Evolutionary conservation across 2,888 invertebrate genomes (phyloP).

Genomic region (Tetranychus piercei): DNA sequence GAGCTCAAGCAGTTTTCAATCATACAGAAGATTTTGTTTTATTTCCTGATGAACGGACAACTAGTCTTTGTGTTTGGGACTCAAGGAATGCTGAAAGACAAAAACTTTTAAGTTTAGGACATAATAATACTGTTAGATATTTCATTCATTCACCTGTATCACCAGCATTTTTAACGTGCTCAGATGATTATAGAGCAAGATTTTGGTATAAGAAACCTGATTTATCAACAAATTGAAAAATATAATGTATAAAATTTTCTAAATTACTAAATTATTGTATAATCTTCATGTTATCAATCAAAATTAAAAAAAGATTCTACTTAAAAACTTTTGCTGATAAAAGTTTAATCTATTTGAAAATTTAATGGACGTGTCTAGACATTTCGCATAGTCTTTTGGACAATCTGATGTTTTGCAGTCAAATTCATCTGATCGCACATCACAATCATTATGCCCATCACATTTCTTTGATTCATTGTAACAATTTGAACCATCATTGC

Average conservation of each 20-base stretch:
- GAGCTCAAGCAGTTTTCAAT: conserved; percentile 86
- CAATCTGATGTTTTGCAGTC: background rate
- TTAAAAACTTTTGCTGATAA: too few relatives aligned
- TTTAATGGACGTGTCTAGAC: background rate
- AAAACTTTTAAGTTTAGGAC: conserved; percentile 79
- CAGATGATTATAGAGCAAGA: conserved; percentile 86
- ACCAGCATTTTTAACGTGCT: conserved; percentile 90
- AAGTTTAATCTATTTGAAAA: too few relatives aligned
- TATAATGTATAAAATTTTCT: too few relatives aligned
- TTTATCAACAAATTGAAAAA: conserved; percentile 3
- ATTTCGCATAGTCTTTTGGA: background rate
- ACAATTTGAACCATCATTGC: background rate
- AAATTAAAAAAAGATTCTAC: conserved; percentile 16
- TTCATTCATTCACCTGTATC: conserved; percentile 89
- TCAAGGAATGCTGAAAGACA: conserved; percentile 81
- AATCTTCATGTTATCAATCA: too few relatives aligned
- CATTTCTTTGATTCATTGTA: background rate
- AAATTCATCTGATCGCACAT: background rate
- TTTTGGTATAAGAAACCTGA: conserved; percentile 71
- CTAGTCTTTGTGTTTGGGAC: conserved; percentile 95
- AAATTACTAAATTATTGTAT: too few relatives aligned
- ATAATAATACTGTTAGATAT: conserved; percentile 75
- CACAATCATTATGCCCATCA: background rate
- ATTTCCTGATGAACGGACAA: conserved; percentile 82
- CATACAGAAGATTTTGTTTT: conserved; percentile 83